These are phyloP conservation scores for Luscinia luscinia DNA, from an alignment of 2,797 vertebrate genomes.

Conservation along the genomic window DNA sequence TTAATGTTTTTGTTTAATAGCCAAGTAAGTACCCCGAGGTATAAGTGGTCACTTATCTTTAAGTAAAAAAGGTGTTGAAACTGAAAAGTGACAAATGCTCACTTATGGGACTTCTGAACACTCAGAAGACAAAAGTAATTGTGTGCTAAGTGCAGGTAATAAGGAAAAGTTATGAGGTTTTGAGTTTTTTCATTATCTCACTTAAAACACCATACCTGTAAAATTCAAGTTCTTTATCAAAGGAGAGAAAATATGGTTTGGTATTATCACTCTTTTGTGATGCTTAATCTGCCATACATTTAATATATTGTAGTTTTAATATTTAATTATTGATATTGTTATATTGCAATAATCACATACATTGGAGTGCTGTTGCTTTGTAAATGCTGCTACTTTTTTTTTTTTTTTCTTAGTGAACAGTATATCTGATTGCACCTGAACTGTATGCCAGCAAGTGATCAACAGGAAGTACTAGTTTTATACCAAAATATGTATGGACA, in stretches of 20 bases:
- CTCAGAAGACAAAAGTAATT: not conserved
- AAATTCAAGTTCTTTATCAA: not conserved
- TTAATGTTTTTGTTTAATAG: not conserved
- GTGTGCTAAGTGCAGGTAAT: not conserved
- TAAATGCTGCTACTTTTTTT: not conserved
- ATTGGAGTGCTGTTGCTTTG: not conserved
- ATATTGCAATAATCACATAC: not conserved
- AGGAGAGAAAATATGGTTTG: not conserved
- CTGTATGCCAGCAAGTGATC: not conserved
- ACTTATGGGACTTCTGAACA: not conserved
- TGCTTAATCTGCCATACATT: not conserved
- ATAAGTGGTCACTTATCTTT: not conserved
- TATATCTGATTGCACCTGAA: not conserved
- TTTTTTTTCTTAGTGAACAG: not conserved
- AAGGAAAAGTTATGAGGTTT: not conserved
- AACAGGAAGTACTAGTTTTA: not conserved
- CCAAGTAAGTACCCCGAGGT: not conserved
- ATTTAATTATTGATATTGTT: not conserved
- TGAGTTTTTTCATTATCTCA: not conserved
- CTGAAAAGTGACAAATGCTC: not conserved
- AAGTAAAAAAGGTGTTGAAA: not conserved
- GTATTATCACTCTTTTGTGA: not conserved
- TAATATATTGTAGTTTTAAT: not conserved
- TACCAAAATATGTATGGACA: not conserved
- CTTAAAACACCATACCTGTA: not conserved